Percentiles rank a stretch among this genome's conserved stretches.
Conservation (phyloP, 2,797 vertebrate genomes). For the Apogon hyalosoma region DNA sequence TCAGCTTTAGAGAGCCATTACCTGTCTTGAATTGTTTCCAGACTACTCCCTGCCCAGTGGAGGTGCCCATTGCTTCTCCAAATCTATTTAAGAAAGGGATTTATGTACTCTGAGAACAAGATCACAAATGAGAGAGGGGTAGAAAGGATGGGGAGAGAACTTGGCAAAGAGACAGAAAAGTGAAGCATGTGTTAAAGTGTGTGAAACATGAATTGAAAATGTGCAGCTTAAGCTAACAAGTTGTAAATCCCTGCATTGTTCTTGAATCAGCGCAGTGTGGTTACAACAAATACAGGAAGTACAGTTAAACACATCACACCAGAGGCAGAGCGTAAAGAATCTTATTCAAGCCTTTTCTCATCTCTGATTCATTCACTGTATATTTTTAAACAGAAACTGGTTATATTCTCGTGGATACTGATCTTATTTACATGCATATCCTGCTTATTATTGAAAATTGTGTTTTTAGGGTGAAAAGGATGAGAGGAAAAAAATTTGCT, state of each 20-base stretch:
- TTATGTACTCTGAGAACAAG: constrained; percentile 47
- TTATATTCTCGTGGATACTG: too few species aligned
- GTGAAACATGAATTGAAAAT: constrained; percentile 8
- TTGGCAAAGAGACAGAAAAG: constrained; percentile 6
- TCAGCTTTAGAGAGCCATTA: constrained; percentile 41
- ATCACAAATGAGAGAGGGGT: constrained; percentile 8
- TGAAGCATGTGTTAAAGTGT: not conserved
- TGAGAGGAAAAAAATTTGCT: not conserved
- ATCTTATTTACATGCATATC: too few species aligned
- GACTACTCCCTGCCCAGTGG: constrained; percentile 68
- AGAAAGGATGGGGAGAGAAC: not conserved
- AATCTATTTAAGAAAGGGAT: constrained; percentile 72
- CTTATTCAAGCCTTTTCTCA: constrained; percentile 18
- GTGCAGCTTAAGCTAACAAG: constrained; percentile 2
- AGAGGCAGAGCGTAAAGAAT: not conserved
- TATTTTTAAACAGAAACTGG: not conserved
- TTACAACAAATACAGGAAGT: constrained; percentile 46
- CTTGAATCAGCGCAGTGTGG: constrained; percentile 4
- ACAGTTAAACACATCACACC: constrained; percentile 11
- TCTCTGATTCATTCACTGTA: constrained; percentile 5
- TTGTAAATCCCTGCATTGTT: constrained; percentile 23
- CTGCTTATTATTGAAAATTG: too few species aligned
- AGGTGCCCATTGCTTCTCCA: constrained; percentile 62
- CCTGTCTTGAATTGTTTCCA: constrained; percentile 58
- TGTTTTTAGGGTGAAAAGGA: not conserved